phyloP scores from a whole-genome alignment of 2,113 vertebrate genomes.

The Corvus cornix region DNA sequence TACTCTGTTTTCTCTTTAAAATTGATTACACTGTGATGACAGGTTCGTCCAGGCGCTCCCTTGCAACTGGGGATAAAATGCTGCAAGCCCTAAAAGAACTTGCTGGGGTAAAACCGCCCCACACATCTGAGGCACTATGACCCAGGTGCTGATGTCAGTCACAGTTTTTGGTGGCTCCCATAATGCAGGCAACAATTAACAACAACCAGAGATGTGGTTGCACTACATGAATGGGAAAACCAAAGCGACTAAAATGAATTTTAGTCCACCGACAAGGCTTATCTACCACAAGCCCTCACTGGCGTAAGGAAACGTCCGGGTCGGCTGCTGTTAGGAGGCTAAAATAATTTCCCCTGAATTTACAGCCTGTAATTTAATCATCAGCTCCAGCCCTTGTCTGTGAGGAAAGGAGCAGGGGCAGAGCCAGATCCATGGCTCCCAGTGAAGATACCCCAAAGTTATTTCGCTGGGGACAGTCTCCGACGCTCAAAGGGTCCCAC shows the following conservation, averaged over 20 bases:
- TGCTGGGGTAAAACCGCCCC: neutral
- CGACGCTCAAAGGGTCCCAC: accelerated
- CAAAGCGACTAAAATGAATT: neutral
- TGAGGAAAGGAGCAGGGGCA: neutral
- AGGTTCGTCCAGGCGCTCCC: accelerated
- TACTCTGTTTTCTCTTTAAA: neutral
- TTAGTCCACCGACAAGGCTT: neutral
- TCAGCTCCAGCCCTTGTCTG: slow-evolving; percentile 27
- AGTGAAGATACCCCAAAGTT: neutral
- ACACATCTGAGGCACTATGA: accelerated
- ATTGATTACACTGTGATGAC: accelerated
- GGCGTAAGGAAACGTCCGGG: neutral
- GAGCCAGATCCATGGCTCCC: neutral
- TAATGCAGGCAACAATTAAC: neutral
- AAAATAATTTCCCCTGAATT: slow-evolving; percentile 61
- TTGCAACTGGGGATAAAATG: neutral
- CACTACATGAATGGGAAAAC: neutral
- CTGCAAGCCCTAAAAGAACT: neutral
- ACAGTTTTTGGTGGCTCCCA: neutral
- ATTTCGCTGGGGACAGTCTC: accelerated
- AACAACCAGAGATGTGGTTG: neutral
- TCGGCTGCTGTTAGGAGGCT: slow-evolving; percentile 31
- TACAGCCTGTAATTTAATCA: slow-evolving; percentile 60
- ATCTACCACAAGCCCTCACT: neutral
- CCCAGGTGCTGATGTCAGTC: neutral